Conservation (phyloP, 1,140 invertebrate genomes). For the Venturia canescens region DNA sequence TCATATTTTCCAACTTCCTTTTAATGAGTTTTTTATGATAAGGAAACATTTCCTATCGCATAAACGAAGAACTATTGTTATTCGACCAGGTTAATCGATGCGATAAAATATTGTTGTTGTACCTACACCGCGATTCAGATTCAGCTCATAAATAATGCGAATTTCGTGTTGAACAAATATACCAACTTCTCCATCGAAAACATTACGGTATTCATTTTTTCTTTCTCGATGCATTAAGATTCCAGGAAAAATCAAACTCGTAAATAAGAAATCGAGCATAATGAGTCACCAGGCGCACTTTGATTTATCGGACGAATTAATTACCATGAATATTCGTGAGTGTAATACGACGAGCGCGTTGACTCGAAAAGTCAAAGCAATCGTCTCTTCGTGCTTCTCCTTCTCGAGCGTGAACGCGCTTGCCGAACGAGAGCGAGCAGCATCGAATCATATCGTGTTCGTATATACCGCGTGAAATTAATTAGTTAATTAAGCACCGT, state of each 20-base stretch:
- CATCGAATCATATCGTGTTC: constrained; percentile 55
- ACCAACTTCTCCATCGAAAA: too few species aligned
- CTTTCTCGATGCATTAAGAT: too few species aligned
- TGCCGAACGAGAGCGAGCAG: constrained; percentile 38
- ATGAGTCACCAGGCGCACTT: background rate
- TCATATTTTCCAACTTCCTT: background rate
- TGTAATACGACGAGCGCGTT: background rate
- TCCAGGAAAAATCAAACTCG: background rate
- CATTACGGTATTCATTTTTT: too few species aligned
- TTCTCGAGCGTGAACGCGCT: constrained; percentile 21
- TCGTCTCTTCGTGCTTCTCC: constrained; percentile 18
- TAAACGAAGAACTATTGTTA: too few species aligned
- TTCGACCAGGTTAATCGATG: too few species aligned
- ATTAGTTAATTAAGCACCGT: constrained; percentile 74
- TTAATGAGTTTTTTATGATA: too few species aligned
- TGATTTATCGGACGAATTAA: constrained; percentile 20
- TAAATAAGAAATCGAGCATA: background rate
- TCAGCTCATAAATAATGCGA: too few species aligned
- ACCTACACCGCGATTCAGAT: too few species aligned
- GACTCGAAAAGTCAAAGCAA: constrained; percentile 16
- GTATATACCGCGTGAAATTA: constrained; percentile 70
- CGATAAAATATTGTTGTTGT: too few species aligned
- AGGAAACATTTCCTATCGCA: too few species aligned
- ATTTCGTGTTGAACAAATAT: too few species aligned
- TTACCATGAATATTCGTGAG: background rate